A percentile compares a stretch with the other conserved stretches of the same genome.
Evolutionary conservation across 2,113 vertebrate species (phyloP).

Genomic region (Heteronetta atricapilla): DNA sequence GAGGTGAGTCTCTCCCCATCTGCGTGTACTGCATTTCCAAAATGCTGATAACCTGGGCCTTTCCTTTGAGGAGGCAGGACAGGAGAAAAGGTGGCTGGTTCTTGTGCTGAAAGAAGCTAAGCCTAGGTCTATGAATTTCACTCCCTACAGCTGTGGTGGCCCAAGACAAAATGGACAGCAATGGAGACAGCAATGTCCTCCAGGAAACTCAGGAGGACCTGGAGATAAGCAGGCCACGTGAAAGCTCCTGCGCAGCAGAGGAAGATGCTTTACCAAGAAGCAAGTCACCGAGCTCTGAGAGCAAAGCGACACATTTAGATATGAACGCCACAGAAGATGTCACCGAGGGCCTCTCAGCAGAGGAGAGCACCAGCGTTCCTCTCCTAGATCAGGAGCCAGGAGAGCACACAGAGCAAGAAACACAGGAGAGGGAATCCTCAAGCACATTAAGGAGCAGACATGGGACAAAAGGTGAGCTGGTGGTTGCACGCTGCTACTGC

Average conservation of each 20-base stretch:
- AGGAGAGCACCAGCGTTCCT: not conserved
- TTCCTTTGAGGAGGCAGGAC: not conserved
- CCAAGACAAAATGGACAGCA: not conserved
- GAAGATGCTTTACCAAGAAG: not conserved
- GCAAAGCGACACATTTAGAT: not conserved
- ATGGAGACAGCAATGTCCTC: not conserved
- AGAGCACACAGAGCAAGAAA: not conserved
- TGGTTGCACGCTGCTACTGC: not conserved
- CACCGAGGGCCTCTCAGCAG: not conserved
- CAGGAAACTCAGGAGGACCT: not conserved
- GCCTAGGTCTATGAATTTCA: not conserved
- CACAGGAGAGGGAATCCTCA: not conserved
- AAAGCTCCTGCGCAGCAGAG: not conserved
- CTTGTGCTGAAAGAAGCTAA: not conserved
- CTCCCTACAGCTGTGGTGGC: constrained; percentile 44
- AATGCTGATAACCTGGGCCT: not conserved
- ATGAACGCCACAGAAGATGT: not conserved
- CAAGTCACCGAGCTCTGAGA: not conserved
- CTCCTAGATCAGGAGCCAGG: not conserved
- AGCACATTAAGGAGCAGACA: not conserved
- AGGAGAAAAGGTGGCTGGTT: not conserved
- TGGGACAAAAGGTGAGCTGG: constrained; percentile 62
- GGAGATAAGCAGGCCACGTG: not conserved
- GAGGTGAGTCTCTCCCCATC: constrained; percentile 9
- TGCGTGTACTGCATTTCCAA: not conserved